Conservation (phyloP, 2,888 invertebrate species). For the Lasioglossum leucozonium region DNA sequence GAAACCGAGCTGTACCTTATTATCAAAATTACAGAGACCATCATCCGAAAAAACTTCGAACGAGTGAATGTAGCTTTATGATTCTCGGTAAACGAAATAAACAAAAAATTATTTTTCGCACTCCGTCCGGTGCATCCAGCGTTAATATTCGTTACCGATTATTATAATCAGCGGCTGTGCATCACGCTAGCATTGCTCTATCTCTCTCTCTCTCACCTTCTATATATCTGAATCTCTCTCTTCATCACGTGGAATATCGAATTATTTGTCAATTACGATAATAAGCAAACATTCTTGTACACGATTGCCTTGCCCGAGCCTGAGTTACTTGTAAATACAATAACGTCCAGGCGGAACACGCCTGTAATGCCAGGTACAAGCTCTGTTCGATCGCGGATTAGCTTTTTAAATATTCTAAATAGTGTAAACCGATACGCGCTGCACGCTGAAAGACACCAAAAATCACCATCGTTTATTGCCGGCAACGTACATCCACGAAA, state of each 20-base stretch:
- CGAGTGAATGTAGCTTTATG: not conserved
- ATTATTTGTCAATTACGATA: conserved; percentile 57
- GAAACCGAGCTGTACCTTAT: not conserved
- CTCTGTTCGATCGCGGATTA: conserved; percentile 38
- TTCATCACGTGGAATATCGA: conserved; percentile 45
- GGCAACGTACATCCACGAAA: not conserved
- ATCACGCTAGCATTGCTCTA: not conserved
- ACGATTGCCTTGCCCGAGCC: conserved; percentile 49
- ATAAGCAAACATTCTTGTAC: conserved; percentile 36
- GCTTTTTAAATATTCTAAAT: conserved; percentile 32
- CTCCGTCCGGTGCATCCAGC: not conserved
- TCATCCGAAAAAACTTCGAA: not conserved
- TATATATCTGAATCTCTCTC: not conserved
- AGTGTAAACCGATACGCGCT: conserved; percentile 7
- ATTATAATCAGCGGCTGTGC: not conserved
- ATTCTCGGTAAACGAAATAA: not conserved
- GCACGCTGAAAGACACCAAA: not conserved
- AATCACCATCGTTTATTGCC: not conserved
- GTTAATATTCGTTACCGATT: conserved; percentile 9
- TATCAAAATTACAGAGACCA: not conserved
- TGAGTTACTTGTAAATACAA: conserved; percentile 44
- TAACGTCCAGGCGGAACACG: conserved; percentile 34
- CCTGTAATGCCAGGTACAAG: conserved; percentile 29
- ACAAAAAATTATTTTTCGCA: not conserved
- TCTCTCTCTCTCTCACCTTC: not conserved